A percentile compares a stretch with the other conserved stretches of the same genome.
Conservation (phyloP, 2,888 invertebrate genomes). For the Eupelmus urozonus region DNA sequence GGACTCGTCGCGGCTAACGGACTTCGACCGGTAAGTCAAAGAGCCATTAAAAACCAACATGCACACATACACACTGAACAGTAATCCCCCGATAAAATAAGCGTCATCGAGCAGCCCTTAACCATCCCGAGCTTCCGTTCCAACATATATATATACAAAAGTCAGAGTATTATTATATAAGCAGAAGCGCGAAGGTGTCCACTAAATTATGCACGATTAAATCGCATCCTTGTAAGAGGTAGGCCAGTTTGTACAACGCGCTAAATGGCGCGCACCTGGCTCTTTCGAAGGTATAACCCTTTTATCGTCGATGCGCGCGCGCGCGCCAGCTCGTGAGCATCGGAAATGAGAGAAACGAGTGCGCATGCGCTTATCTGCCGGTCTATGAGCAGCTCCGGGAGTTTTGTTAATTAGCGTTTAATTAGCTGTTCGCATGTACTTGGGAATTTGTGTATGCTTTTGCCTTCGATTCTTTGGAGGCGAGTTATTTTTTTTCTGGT, state of each 20-base stretch:
- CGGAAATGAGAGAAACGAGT: conserved; percentile 43
- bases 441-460: conserved; percentile 41
- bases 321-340: not conserved
- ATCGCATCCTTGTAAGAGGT: conserved; percentile 49
- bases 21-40: conserved; percentile 83
- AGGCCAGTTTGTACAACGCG: conserved; percentile 48
- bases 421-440: conserved; percentile 52
- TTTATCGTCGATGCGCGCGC: not conserved
- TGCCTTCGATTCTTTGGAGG: conserved; percentile 4
- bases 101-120: not conserved
- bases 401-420: conserved; percentile 55
- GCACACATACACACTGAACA: not conserved
- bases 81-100: not conserved
- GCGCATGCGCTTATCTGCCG: not conserved
- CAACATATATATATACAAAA: not conserved
- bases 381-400: not conserved
- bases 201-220: conserved; percentile 59
- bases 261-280: conserved; percentile 41
- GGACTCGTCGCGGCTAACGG: conserved; percentile 88
- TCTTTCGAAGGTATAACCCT: no score
- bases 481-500: not conserved
- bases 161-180: conserved; percentile 29
- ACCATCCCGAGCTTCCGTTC: not conserved
- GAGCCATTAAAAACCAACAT: not conserved
- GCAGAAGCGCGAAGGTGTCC: conserved; percentile 36